Conservation (phyloP, 2,113 vertebrate genomes). For the Ictalurus furcatus region DNA sequence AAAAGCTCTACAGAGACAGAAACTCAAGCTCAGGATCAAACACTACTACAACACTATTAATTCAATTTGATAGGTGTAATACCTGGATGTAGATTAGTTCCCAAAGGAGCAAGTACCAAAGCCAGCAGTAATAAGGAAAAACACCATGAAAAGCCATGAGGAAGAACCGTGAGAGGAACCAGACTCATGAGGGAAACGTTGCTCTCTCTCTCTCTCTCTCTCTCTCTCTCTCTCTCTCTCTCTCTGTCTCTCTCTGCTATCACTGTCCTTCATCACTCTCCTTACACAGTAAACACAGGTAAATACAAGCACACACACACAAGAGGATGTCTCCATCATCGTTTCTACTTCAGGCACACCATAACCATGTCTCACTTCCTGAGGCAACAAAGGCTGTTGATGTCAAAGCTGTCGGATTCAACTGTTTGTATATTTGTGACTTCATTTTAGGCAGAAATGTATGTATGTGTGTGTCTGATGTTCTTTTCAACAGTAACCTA, state of each 20-base stretch:
- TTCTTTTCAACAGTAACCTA: background rate
- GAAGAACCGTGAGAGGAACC: background rate
- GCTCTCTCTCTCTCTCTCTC: background rate
- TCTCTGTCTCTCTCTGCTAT: background rate
- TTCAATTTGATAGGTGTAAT: background rate
- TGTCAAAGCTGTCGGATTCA: background rate
- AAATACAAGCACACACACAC: background rate
- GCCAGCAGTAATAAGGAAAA: background rate
- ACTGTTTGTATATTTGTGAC: background rate
- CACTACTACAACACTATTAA: background rate
- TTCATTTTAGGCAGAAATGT: background rate
- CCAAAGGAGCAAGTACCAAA: background rate
- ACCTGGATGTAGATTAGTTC: background rate
- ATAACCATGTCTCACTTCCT: background rate
- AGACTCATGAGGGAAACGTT: background rate
- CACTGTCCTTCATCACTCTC: background rate
- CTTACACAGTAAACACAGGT: background rate
- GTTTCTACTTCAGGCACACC: background rate
- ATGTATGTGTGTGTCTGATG: no score
- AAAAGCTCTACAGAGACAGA: background rate
- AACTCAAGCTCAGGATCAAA: background rate
- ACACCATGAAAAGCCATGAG: background rate
- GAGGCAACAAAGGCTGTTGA: background rate
- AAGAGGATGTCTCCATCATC: slow-evolving; percentile 2
- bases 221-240: background rate